Evolutionary conservation across 2,888 invertebrate genomes (phyloP), one percentile per base, ranked within the genome.

Genomic region (Xanthorhoe designata): DNA sequence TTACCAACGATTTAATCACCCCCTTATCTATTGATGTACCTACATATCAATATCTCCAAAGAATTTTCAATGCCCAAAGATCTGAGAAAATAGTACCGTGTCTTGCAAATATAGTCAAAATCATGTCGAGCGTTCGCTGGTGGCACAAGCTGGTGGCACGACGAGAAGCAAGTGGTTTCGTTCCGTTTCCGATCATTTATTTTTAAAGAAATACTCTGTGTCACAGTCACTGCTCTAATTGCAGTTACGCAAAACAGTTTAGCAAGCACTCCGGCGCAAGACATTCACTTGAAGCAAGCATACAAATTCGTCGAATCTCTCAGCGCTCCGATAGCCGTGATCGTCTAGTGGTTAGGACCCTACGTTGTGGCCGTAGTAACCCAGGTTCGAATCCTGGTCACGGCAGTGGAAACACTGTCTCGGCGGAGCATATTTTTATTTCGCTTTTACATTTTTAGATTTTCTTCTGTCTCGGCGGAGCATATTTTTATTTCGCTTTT

Each of bases 301-400:
- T 13, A n/a, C n/a, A 38, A 24, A 54, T 54, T 54, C 50, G 18
- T 35, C 42, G 7, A 2, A 2, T 17, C 38, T 38, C 38, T 18
- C 64, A 54, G 13, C 7, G 47, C 35, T 49, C 49, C 32, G n/a
- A 53, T 75, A 94, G 95, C 95, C 95, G 95, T 95, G 95, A 95
- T 95, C 95, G 95, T 95, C 94, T 95, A 95, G 95, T 95, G 95
- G 95, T 95, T 95, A 95, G 95, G 94, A 95, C 95, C 94, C 94
- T 94, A 95, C 95, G 95, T 95, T 95, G 95, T 95, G 95, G 95
- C 95, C 95, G 95, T 95, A 94, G 95, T 95, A 95, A 95, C 95
- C 95, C 95, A 95, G 95, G 95, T 95, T 95, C 95, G 95, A 95
- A 84, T 85, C 85, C 86, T 87, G 87, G 86, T 87, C 86, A 86